Percentiles rank a stretch among this genome's conserved stretches.
Evolutionary conservation across 2,888 invertebrate genomes (phyloP).

Genomic region (Cacoxenus indagator): DNA sequence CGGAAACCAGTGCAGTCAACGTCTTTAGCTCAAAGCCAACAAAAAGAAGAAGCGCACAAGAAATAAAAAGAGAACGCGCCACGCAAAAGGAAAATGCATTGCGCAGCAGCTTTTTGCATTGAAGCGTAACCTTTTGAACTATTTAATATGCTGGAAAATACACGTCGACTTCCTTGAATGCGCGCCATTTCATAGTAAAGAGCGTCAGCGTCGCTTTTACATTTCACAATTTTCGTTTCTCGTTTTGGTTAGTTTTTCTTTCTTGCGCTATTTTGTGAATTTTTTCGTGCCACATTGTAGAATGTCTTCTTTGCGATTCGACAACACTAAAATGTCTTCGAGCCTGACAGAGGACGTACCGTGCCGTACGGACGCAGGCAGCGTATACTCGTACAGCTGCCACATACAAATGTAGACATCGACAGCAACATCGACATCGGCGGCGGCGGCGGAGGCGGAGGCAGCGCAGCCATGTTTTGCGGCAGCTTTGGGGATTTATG

Average conservation of each 20-base stretch:
- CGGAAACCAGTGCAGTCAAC: neutral
- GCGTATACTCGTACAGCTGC: too few relatives aligned
- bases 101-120: slow-evolving; percentile 30
- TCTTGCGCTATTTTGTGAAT: neutral
- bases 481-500: slow-evolving; percentile 7
- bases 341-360: slow-evolving; percentile 8
- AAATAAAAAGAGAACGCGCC: slow-evolving; percentile 24
- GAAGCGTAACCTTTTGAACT: slow-evolving; percentile 52
- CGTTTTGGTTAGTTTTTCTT: neutral
- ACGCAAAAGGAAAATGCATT: slow-evolving; percentile 30
- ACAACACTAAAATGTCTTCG: slow-evolving; percentile 49
- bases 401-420: neutral
- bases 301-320: slow-evolving; percentile 37
- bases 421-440: neutral
- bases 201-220: neutral
- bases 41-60: slow-evolving; percentile 39
- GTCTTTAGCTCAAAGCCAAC: slow-evolving; percentile 20
- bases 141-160: slow-evolving; percentile 64
- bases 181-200: neutral
- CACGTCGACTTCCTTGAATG: slow-evolving; percentile 49
- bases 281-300: slow-evolving; percentile 24
- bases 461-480: neutral
- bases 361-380: too few relatives aligned
- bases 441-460: neutral
- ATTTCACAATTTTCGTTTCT: slow-evolving; percentile 21